Percentiles rank a stretch among this genome's conserved stretches.
phyloP scores from a whole-genome alignment of 2,888 invertebrate genomes.

The Galerucella pusilla region DNA sequence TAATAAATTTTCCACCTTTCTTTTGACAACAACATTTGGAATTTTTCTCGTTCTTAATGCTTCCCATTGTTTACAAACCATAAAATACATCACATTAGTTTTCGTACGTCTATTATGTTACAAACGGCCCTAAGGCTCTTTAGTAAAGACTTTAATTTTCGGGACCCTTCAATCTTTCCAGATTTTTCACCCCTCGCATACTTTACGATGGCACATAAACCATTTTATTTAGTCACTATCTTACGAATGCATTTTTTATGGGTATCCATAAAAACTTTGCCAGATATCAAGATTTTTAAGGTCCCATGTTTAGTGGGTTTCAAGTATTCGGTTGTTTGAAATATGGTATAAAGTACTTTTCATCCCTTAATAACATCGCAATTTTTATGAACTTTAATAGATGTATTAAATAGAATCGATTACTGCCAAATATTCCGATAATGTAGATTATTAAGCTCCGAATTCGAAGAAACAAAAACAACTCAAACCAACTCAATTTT shows the following conservation, averaged over 20 bases:
- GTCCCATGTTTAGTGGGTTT: background rate
- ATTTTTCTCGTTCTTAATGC: background rate
- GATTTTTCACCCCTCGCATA: constrained; percentile 38
- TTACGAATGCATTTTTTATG: constrained; percentile 45
- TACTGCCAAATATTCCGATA: no score
- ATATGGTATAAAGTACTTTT: no score
- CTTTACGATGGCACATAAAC: constrained; percentile 45
- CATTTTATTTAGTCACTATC: constrained; percentile 47
- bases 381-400: no score
- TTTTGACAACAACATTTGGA: background rate
- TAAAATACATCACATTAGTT: constrained; percentile 27
- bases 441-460: no score
- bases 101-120: constrained; percentile 18
- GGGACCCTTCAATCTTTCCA: constrained; percentile 33
- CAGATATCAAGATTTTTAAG: constrained; percentile 26
- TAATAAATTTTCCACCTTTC: background rate
- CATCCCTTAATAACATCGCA: no score
- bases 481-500: no score
- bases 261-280: constrained; percentile 37
- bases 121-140: constrained; percentile 25
- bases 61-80: constrained; percentile 28
- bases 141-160: constrained; percentile 35
- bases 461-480: no score
- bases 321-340: no score
- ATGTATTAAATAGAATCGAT: no score